A percentile compares a stretch with the other conserved stretches of the same genome.
Conservation (phyloP, 2,113 vertebrate genomes). For the Callaeas wilsoni region DNA sequence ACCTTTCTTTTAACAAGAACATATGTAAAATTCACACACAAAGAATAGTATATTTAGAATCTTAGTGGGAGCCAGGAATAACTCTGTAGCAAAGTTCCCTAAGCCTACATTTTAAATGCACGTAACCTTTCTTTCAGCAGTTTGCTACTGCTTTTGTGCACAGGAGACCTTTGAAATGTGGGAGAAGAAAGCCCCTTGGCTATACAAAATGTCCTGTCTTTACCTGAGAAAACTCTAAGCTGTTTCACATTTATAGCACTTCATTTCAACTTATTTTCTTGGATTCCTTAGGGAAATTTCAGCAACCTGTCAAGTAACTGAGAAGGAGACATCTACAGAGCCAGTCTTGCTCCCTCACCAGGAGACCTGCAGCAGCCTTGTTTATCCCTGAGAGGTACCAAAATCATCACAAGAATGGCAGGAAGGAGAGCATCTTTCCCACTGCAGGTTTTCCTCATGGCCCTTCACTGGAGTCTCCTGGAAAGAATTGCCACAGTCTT, state of each 20-base stretch:
- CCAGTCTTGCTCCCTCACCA: neutral
- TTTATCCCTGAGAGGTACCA: neutral
- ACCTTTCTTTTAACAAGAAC: constrained; percentile 17
- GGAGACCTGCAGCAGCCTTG: neutral
- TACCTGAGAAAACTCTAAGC: neutral
- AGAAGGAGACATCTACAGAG: neutral
- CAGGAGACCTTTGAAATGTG: constrained; percentile 8
- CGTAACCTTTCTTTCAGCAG: constrained; percentile 10
- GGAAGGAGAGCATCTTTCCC: neutral
- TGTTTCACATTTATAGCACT: neutral
- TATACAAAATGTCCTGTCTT: neutral
- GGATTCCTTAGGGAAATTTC: constrained; percentile 9
- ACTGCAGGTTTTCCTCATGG: neutral
- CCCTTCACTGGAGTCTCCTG: neutral
- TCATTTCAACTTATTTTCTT: neutral
- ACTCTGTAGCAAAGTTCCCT: neutral
- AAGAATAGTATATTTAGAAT: constrained; percentile 4
- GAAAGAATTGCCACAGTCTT: neutral
- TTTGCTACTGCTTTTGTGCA: constrained; percentile 11
- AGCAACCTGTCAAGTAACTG: neutral
- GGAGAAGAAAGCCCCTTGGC: neutral
- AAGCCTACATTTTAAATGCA: neutral
- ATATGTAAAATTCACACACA: neutral
- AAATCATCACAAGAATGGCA: neutral
- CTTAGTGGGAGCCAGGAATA: neutral